Base-by-base conservation (phyloP, 1,140 invertebrate species). In the Lordiphosa stackelbergi region DNA sequence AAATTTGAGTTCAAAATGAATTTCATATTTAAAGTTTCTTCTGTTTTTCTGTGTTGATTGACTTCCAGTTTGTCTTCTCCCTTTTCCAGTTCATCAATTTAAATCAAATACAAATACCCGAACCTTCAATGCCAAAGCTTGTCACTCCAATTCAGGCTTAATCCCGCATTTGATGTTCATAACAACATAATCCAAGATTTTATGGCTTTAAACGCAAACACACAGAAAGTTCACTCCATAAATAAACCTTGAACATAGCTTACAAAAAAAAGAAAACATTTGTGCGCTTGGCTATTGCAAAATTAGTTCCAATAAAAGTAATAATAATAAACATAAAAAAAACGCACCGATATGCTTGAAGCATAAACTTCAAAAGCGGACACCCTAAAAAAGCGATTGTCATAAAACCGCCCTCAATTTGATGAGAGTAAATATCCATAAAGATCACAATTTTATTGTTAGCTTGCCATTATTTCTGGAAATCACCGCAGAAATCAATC, bases 381-480 rank as follows among this genome's bases (percentile, higher is more conserved):
- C 22, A 41, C 11, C 46, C 42, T 41, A 38, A 61, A n/a, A 60
- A 46, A 40, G 40, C 37, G 42, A 58, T 41, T 47, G 54, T 51
- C 57, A 64, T 58, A 47, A 68, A 64, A 64, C 28, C 28, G 28
- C 28, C 28, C 28, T 31, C 28, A 31, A 31, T 31, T 31, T 31
- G 28, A 31, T 31, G 28, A 31, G 28, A 31, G 28, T 8, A 31
- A 31, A 31, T 31, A 31, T 31, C 28, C 60, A 63, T 68, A 68
- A 63, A 63, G 36, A 57, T 64, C 41, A 38, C 46, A 59, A 54
- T 65, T 69, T 69, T 52, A 69, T 69, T 51, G 63, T 35, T 40
- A 7, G 55, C 28, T 31, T 31, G 28, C 6, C 28, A 31, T 31
- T 31, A 31, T 31, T 31, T 31, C 28, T 31, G 28, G 5, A 31